These are phyloP conservation scores for Engraulis encrasicolus DNA, from an alignment of 2,113 vertebrate genomes.

Conservation along the genomic window DNA sequence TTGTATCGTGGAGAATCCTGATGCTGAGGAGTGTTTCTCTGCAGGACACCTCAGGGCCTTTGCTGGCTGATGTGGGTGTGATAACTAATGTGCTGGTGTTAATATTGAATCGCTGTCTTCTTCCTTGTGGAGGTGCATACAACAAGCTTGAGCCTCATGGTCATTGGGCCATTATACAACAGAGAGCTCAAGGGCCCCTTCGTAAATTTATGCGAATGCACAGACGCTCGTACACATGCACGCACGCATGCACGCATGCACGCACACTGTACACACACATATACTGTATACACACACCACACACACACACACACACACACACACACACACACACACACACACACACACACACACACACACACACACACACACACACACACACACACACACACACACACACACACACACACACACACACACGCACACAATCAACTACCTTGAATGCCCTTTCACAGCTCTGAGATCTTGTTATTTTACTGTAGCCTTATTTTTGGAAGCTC, in stretches of 20 bases:
- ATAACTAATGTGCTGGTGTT: not conserved
- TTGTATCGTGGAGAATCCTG: not conserved
- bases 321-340: constrained; percentile 20
- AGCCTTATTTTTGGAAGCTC: not conserved
- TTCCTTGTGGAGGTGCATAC: not conserved
- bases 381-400: not conserved
- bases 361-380: not conserved
- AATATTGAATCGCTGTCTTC: constrained; percentile 2
- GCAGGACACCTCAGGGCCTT: not conserved
- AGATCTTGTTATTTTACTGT: not conserved
- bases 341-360: constrained; percentile 24
- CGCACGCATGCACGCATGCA: not conserved
- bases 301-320: constrained; percentile 16
- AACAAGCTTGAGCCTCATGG: not conserved
- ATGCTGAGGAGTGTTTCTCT: not conserved
- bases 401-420: not conserved
- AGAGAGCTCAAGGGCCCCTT: not conserved
- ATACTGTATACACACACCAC: not conserved
- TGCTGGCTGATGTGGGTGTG: not conserved
- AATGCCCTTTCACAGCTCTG: not conserved
- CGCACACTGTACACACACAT: not conserved
- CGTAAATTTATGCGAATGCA: not conserved
- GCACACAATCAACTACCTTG: not conserved
- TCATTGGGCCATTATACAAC: constrained; percentile 4
- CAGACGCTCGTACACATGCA: not conserved